A percentile compares a stretch with the other conserved stretches of the same genome.
These are phyloP conservation scores for Drosophila saltans DNA, from an alignment of 1,140 invertebrate genomes.

Conservation along the genomic window DNA sequence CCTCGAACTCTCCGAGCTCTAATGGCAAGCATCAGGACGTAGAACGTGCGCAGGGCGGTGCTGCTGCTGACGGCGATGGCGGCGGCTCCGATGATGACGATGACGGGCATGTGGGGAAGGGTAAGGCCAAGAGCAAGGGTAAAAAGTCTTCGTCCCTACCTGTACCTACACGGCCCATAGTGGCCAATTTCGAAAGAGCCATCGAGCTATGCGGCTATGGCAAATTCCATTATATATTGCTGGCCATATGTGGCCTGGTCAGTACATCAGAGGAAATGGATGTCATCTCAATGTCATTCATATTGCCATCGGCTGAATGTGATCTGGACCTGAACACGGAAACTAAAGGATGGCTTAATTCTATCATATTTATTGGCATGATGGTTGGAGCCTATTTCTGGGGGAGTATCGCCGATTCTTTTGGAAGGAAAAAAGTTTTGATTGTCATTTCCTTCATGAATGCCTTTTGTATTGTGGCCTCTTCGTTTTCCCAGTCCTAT, in stretches of 20 bases:
- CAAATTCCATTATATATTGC: constrained; percentile 94
- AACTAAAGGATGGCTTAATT: constrained; percentile 94
- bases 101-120: constrained; percentile 4
- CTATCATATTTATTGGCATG: constrained; percentile 95
- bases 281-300: constrained; percentile 97
- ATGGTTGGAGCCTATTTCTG: constrained; percentile 96
- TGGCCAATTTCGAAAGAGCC: constrained; percentile 92
- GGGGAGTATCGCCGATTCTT: constrained; percentile 94
- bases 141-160: constrained; percentile 74
- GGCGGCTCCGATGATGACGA: constrained; percentile 55
- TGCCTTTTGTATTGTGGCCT: constrained; percentile 93
- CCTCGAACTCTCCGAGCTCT: constrained; percentile 19
- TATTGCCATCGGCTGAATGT: constrained; percentile 95
- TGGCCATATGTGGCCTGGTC: constrained; percentile 95
- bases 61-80: constrained; percentile 67
- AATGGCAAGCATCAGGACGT: constrained; percentile 80
- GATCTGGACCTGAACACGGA: constrained; percentile 93
- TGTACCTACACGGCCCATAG: constrained; percentile 84
- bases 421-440: constrained; percentile 92
- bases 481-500: constrained; percentile 94
- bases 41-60: constrained; percentile 70
- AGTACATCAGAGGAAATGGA: constrained; percentile 98
- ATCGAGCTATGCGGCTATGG: constrained; percentile 95
- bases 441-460: constrained; percentile 95
- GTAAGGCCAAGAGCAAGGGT: constrained; percentile 20